These are phyloP conservation scores for Schizopygopsis malacanthus DNA, from an alignment of 2,797 vertebrate species.

Conservation along the genomic window DNA sequence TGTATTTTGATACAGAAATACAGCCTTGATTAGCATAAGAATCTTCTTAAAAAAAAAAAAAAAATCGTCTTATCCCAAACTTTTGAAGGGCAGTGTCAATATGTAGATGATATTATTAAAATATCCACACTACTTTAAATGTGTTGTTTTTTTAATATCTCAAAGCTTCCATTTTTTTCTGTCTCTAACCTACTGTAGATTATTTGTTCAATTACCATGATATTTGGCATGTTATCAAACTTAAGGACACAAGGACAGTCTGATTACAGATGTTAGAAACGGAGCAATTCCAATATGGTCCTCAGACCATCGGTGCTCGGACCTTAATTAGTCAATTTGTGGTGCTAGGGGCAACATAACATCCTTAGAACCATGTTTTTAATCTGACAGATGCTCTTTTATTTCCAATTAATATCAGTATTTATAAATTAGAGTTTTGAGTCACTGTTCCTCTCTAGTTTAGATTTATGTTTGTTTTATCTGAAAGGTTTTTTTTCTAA, in stretches of 20 bases:
- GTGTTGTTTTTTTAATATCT: not conserved
- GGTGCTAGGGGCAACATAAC: not conserved
- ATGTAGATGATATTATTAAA: not conserved
- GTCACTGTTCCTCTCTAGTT: not conserved
- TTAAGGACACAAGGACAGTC: not conserved
- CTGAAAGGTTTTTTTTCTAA: not conserved
- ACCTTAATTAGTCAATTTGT: not conserved
- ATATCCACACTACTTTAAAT: no score
- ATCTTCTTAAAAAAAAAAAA: not conserved
- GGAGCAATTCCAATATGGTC: no score
- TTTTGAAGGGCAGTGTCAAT: not conserved
- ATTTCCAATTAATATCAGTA: constrained; percentile 7
- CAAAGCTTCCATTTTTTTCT: not conserved
- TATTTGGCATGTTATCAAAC: not conserved
- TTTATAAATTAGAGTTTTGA: constrained; percentile 6
- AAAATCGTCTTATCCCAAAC: not conserved
- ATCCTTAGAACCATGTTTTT: not conserved
- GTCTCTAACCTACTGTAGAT: not conserved
- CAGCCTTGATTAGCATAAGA: not conserved
- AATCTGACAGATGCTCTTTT: not conserved
- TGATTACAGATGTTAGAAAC: not conserved
- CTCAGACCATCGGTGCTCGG: no score
- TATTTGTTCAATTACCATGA: not conserved
- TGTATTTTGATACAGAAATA: not conserved
- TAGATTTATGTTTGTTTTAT: constrained; percentile 10